phyloP scores from a whole-genome alignment of 2,888 invertebrate genomes.

The Rotaria sp. region DNA sequence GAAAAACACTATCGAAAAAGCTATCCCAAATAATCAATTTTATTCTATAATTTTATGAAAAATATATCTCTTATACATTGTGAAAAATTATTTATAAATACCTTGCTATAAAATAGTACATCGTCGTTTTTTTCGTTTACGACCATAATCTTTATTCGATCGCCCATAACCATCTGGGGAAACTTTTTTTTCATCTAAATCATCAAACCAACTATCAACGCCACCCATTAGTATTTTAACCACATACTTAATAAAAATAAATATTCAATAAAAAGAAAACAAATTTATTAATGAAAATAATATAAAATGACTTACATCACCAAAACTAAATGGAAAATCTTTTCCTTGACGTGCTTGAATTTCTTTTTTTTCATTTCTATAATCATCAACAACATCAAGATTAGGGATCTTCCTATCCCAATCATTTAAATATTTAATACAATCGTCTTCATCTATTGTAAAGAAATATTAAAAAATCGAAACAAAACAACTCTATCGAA shows the following conservation, averaged over 20 bases:
- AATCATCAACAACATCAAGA: constrained; percentile 40
- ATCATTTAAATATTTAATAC: constrained; percentile 38
- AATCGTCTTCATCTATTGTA: constrained; percentile 34
- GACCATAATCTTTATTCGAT: neutral
- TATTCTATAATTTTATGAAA: no score
- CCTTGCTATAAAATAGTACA: neutral
- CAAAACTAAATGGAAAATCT: constrained; percentile 35
- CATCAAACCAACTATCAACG: constrained; percentile 23
- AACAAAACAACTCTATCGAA: no score
- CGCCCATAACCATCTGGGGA: neutral
- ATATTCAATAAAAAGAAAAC: no score
- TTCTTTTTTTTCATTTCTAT: constrained; percentile 35
- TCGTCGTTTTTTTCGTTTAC: neutral
- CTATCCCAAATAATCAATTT: no score
- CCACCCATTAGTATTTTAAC: constrained; percentile 1
- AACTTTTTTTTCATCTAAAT: constrained; percentile 25
- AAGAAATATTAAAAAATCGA: no score
- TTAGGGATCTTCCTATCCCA: constrained; percentile 37
- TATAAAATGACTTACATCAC: constrained; percentile 26
- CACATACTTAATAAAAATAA: neutral
- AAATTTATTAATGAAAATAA: no score
- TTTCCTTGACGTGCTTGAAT: constrained; percentile 27
- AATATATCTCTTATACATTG: no score
- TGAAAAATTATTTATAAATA: no score
- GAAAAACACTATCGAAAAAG: no score